Evolutionary conservation across 1,140 invertebrate genomes (phyloP).

Genomic region (Brevipalpus yothersi): DNA sequence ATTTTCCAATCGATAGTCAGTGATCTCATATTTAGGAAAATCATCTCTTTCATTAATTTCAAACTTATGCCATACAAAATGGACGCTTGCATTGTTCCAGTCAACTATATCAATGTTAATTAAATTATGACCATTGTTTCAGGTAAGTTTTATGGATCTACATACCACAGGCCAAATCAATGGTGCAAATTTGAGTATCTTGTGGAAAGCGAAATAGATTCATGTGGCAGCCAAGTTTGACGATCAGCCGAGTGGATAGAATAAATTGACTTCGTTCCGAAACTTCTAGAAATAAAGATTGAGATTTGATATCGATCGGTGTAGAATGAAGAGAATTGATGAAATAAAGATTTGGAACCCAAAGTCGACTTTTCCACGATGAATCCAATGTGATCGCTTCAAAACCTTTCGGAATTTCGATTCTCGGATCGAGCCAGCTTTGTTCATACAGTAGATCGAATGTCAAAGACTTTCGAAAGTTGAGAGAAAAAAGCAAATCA

Average conservation of each 20-base stretch:
- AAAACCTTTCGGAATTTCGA: neutral
- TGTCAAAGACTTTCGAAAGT: neutral
- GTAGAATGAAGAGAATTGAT: slow-evolving; percentile 5
- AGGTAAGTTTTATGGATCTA: neutral
- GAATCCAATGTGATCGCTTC: neutral
- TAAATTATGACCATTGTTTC: neutral
- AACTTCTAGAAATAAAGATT: neutral
- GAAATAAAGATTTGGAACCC: slow-evolving; percentile 2
- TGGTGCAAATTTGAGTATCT: slow-evolving; percentile 12
- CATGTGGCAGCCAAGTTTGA: slow-evolving; percentile 12
- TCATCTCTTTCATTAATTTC: neutral
- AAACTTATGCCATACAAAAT: neutral
- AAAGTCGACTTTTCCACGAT: neutral
- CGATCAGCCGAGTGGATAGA: neutral
- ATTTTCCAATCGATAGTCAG: neutral
- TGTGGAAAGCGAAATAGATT: slow-evolving; percentile 12
- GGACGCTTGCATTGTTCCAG: slow-evolving; percentile 3
- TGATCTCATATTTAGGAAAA: neutral
- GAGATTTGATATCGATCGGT: slow-evolving; percentile 4
- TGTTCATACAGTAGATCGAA: neutral
- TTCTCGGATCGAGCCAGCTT: neutral
- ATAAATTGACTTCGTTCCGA: neutral
- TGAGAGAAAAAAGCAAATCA: neutral
- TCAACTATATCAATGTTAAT: neutral
- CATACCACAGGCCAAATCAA: slow-evolving; percentile 10